Percentiles rank a stretch among this genome's conserved stretches.
These are phyloP conservation scores for Mirza zaza DNA, from an alignment of 2,113 vertebrate species.

Conservation along the genomic window DNA sequence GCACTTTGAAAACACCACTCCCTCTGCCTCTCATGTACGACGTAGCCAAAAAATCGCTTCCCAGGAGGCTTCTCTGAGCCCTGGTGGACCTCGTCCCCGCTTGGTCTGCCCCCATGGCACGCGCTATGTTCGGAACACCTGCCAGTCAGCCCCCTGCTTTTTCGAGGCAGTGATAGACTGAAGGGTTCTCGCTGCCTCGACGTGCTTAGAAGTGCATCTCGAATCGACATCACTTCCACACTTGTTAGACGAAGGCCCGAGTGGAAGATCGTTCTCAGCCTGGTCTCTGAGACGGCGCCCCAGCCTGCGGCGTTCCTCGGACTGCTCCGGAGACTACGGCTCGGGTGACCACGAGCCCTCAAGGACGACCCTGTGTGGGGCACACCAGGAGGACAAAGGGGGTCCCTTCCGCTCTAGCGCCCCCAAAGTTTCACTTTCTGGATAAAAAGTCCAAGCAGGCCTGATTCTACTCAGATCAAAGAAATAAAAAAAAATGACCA, in stretches of 20 bases:
- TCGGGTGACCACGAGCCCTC: neutral
- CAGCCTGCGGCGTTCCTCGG: neutral
- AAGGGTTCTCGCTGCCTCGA: neutral
- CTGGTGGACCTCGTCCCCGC: neutral
- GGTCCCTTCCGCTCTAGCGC: neutral
- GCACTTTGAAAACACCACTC: neutral
- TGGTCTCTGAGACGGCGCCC: neutral
- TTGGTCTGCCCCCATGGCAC: neutral
- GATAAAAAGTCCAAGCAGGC: neutral
- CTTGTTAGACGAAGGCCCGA: neutral
- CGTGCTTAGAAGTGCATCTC: neutral
- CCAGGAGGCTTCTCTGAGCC: neutral
- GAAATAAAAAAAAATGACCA: neutral
- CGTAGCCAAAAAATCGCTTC: neutral
- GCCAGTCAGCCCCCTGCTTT: neutral
- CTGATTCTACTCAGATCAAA: neutral
- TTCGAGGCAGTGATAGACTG: neutral
- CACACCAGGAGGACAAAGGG: neutral
- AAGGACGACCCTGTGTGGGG: neutral
- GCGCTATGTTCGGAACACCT: neutral
- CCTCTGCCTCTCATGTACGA: neutral
- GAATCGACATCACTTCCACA: neutral
- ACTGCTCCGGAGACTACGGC: neutral
- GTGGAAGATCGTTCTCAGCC: neutral
- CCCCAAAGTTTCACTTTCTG: neutral